These are phyloP conservation scores for Liodrosophila aerea DNA, from an alignment of 2,888 invertebrate species.

Conservation along the genomic window DNA sequence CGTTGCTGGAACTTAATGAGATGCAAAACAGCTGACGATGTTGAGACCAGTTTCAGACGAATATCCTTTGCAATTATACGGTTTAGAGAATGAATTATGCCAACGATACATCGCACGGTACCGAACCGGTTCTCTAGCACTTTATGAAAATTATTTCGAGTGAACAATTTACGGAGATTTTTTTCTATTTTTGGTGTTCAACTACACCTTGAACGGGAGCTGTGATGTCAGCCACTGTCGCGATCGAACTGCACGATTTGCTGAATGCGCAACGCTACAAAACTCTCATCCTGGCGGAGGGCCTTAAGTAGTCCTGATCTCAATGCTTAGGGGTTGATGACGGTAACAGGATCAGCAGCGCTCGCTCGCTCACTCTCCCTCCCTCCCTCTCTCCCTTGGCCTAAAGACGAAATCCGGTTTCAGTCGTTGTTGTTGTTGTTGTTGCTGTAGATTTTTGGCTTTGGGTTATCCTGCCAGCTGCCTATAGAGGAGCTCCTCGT, in stretches of 20 bases:
- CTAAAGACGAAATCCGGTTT: conserved; percentile 49
- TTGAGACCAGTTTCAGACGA: too few species aligned
- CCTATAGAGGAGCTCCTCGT: conserved; percentile 6
- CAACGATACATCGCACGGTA: conserved; percentile 43
- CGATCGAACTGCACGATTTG: conserved; percentile 73
- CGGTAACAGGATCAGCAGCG: conserved; percentile 53
- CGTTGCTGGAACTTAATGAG: conserved; percentile 30
- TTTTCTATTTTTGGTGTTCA: not conserved
- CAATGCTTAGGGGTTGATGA: conserved; percentile 66
- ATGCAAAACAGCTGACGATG: conserved; percentile 46
- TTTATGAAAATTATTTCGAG: too few species aligned
- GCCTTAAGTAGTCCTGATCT: conserved; percentile 73
- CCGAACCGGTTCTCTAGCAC: conserved; percentile 47
- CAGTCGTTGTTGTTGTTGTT: too few species aligned
- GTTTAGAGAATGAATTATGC: conserved; percentile 7
- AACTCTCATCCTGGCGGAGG: conserved; percentile 54
- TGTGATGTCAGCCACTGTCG: conserved; percentile 62
- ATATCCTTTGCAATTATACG: conserved; percentile 26
- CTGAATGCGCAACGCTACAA: conserved; percentile 59
- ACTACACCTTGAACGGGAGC: conserved; percentile 24
- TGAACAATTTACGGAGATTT: not conserved
- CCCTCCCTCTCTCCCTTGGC: conserved; percentile 31
- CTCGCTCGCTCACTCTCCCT: conserved; percentile 25
- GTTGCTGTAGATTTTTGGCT: too few species aligned
- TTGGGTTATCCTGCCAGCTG: conserved; percentile 57